Conservation (phyloP, 2,797 vertebrate species). For the Silurus aristotelis region DNA sequence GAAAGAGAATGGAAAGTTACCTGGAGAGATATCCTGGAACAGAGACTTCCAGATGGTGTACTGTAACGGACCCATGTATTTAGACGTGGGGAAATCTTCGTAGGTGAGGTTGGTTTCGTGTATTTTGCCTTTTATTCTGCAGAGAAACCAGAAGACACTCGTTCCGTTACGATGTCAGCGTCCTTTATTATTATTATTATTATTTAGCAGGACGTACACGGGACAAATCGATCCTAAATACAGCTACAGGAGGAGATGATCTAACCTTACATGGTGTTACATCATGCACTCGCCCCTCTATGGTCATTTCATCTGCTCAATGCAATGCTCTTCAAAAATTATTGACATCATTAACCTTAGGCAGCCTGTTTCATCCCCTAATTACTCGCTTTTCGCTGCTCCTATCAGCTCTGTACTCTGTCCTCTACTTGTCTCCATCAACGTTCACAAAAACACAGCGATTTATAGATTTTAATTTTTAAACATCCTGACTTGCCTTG, state of each 20-base stretch:
- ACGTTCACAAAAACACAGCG: constrained; percentile 30
- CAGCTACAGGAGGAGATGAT: not conserved
- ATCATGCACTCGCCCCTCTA: not conserved
- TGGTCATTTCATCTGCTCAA: constrained; percentile 18
- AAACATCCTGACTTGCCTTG: constrained; percentile 61
- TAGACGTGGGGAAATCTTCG: constrained; percentile 96
- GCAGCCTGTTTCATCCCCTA: not conserved
- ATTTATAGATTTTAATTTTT: constrained; percentile 47
- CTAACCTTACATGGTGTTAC: constrained; percentile 55
- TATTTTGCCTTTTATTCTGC: constrained; percentile 95
- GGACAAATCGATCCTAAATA: not conserved
- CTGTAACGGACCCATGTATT: constrained; percentile 95
- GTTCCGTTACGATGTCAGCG: constrained; percentile 25
- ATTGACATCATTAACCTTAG: constrained; percentile 12
- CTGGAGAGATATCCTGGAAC: constrained; percentile 94
- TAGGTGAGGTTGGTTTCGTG: constrained; percentile 97
- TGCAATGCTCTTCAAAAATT: not conserved
- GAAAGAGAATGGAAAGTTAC: constrained; percentile 66
- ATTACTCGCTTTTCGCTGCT: not conserved
- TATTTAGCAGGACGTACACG: not conserved
- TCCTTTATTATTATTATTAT: not conserved
- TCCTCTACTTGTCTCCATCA: constrained; percentile 26
- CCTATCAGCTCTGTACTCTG: constrained; percentile 19
- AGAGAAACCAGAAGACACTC: constrained; percentile 51
- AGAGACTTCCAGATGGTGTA: constrained; percentile 98